Conservation (phyloP, 92 coral and sea anemone genomes). For the Porites evermanni region DNA sequence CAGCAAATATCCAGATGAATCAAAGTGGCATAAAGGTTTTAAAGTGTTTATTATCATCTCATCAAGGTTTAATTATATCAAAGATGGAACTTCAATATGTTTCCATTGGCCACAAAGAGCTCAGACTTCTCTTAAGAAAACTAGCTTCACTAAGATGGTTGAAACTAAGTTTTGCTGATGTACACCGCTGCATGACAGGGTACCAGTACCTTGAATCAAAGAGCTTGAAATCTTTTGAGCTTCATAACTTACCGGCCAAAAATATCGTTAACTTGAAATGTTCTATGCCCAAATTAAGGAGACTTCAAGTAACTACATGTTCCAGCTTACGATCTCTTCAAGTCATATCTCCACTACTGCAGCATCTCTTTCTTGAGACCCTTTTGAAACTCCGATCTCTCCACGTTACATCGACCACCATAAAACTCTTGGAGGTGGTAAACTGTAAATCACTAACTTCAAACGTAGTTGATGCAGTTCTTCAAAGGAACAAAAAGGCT, state of each 20-base stretch:
- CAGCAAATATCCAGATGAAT: constrained; percentile 27
- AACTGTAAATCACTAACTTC: constrained; percentile 31
- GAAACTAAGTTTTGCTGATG: constrained; percentile 23
- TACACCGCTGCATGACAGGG: constrained; percentile 37
- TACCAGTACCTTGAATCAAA: constrained; percentile 43
- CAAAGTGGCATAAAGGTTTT: constrained; percentile 17
- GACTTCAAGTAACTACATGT: background rate
- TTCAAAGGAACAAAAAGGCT: constrained; percentile 19
- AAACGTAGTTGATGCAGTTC: constrained; percentile 9
- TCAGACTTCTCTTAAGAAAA: constrained; percentile 20
- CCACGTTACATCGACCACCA: constrained; percentile 22
- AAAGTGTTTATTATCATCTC: constrained; percentile 23
- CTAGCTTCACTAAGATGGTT: constrained; percentile 20
- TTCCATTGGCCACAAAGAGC: constrained; percentile 54
- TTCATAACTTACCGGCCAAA: constrained; percentile 34
- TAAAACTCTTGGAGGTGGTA: constrained; percentile 21
- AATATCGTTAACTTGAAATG: constrained; percentile 33
- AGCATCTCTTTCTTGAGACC: background rate
- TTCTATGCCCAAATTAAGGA: constrained; percentile 37
- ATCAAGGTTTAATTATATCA: constrained; percentile 16
- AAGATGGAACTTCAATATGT: constrained; percentile 39
- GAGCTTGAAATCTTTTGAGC: constrained; percentile 32
- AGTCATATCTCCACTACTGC: constrained; percentile 21
- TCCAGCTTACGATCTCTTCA: constrained; percentile 28
- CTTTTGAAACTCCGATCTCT: constrained; percentile 37